Percentiles rank a stretch among this genome's conserved stretches.
Evolutionary conservation across 2,113 vertebrate genomes (phyloP).

Genomic region (Pithys albifrons): DNA sequence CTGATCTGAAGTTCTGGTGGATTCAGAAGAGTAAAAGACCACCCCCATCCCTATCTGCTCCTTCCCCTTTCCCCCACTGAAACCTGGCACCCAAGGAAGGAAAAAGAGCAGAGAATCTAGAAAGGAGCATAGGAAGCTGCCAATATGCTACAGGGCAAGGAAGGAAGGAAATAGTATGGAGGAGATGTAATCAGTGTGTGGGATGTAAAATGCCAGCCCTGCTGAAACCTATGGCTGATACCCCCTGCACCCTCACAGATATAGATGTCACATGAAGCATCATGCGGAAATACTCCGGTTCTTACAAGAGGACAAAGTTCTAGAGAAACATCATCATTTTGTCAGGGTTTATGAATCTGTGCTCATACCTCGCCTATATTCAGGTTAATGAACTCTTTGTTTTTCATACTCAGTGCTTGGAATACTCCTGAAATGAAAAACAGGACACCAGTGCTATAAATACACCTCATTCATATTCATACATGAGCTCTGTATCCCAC

Average conservation of each 20-base stretch:
- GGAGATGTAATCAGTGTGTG: neutral
- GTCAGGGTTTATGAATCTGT: neutral
- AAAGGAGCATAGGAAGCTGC: neutral
- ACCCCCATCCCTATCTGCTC: neutral
- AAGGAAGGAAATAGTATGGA: neutral
- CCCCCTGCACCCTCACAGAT: neutral
- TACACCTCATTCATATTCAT: neutral
- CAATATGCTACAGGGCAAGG: neutral
- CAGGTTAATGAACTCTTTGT: conserved; percentile 71
- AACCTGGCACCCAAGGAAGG: neutral
- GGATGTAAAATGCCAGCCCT: neutral
- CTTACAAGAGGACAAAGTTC: neutral
- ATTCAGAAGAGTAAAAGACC: neutral
- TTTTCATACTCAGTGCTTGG: conserved; percentile 60
- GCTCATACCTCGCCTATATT: conserved; percentile 74
- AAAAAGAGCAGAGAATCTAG: neutral
- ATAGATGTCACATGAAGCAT: neutral
- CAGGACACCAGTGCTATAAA: neutral
- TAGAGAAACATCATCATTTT: neutral
- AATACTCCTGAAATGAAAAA: conserved; percentile 73
- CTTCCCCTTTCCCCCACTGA: neutral
- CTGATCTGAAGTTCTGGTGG: neutral
- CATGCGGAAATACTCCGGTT: neutral
- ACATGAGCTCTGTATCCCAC: neutral
- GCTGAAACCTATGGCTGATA: neutral